phyloP scores from a whole-genome alignment of 2,113 vertebrate genomes.

The Oreochromis spilurus region DNA sequence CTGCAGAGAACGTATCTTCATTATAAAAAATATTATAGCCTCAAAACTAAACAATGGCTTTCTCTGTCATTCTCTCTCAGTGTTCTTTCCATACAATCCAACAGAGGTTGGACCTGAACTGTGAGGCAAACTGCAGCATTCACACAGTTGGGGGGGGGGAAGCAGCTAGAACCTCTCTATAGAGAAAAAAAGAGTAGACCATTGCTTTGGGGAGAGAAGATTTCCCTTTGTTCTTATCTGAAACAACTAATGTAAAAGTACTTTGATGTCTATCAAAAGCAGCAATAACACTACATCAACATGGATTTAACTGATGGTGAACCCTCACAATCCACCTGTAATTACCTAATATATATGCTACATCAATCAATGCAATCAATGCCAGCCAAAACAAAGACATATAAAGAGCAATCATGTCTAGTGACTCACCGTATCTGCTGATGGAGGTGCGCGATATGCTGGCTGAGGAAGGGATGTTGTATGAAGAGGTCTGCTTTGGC shows the following conservation, averaged over 20 bases:
- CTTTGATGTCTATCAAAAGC: background rate
- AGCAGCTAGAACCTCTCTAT: background rate
- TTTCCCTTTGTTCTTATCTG: slow-evolving; percentile 20
- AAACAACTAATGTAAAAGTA: background rate
- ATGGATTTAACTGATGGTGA: background rate
- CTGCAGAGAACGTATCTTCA: background rate
- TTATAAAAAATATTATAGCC: background rate
- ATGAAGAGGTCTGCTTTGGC: slow-evolving; percentile 97
- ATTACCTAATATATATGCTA: background rate
- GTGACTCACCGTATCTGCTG: slow-evolving; percentile 90
- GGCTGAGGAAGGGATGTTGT: slow-evolving; percentile 94
- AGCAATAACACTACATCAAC: background rate
- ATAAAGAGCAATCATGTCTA: background rate
- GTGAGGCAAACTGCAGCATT: slow-evolving; percentile 41
- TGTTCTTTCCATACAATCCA: background rate
- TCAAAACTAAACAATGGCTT: background rate
- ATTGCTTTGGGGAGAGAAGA: background rate
- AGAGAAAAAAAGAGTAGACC: background rate
- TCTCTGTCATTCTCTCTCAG: background rate
- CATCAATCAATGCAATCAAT: background rate
- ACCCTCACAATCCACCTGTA: background rate
- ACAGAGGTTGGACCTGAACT: slow-evolving; percentile 18
- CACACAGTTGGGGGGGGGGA: background rate
- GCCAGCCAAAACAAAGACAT: background rate
- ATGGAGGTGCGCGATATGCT: slow-evolving; percentile 95